Base-by-base conservation (phyloP, 2,113 vertebrate genomes). In the Mormyrus iriodes region DNA sequence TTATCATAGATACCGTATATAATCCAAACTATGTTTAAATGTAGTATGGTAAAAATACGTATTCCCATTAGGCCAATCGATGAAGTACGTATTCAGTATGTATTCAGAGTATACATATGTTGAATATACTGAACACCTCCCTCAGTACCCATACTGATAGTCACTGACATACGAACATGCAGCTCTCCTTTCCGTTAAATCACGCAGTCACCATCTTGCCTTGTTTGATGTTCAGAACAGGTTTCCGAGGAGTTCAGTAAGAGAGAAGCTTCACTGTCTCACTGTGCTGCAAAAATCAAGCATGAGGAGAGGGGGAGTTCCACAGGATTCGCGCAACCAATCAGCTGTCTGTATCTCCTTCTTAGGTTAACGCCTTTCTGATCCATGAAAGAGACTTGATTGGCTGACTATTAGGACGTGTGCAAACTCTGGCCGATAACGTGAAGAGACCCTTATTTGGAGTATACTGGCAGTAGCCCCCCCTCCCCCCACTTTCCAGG, bases 361-460 rank as follows among this genome's bases (percentile, higher is more conserved):
- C 61, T 90, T 88, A 91, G 93, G 92, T 92, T 93, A 52, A 0
- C 93, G 93, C 93, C 94, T 91, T 92, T 92, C 90, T 87, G 91
- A 83, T 44, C 90, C 89, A 82, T 90, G 92, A 17, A 73, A 90
- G 86, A 84, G 44, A 90, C 49, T 55, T 91, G 92, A 98, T 98
- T 98, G 96, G 97, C 93, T 94, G 94, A 53, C 89, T 92, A 91
- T 87, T 95, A 91, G 93, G 88, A 91, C 53, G 93, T 90, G 91
- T 94, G 93, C 93, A 90, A 94, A 94, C 95, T 93, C 95, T 94
- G 94, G 94, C 95, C 95, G 96, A 93, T 93, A 92, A 94, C 93
- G 94, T 93, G 90, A 95, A 94, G 76, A 48, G 92, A 93, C 95
- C 95, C 96, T 97, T 97, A 96, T 97, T 97, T 97, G 96, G 96